Conservation (phyloP, 2,113 vertebrate species). For the Trogon melanurus region DNA sequence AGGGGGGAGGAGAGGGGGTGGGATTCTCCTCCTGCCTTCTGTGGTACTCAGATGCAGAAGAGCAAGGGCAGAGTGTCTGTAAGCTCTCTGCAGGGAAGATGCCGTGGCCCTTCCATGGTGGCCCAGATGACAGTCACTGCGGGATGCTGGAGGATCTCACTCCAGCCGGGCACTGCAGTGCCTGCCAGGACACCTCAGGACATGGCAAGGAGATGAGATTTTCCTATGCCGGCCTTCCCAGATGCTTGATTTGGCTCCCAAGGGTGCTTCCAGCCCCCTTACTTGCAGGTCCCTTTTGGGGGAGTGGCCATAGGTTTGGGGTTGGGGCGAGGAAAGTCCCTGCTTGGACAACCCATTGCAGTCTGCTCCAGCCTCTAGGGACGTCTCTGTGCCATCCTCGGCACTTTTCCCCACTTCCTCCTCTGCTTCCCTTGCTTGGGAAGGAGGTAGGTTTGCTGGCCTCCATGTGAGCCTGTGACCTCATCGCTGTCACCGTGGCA, state of each 20-base stretch:
- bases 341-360: neutral
- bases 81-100: neutral
- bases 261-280: neutral
- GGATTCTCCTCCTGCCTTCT: neutral
- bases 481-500: neutral
- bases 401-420: neutral
- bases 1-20: too few species aligned
- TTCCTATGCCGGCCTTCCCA: neutral
- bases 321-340: neutral
- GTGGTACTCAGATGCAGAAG: neutral
- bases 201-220: neutral
- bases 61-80: rapidly evolving
- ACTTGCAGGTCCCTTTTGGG: neutral
- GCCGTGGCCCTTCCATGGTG: neutral
- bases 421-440: neutral
- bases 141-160: neutral
- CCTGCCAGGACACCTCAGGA: neutral
- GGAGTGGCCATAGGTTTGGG: neutral
- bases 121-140: neutral
- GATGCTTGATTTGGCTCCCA: neutral
- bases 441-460: rapidly evolving
- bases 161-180: neutral
- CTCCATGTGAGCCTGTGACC: neutral
- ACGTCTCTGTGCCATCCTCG: neutral
- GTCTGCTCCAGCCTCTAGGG: neutral